Evolutionary conservation across 2,113 vertebrate species (phyloP), one percentile per base, ranked within the genome.

Genomic region (Brevimyrus niger): DNA sequence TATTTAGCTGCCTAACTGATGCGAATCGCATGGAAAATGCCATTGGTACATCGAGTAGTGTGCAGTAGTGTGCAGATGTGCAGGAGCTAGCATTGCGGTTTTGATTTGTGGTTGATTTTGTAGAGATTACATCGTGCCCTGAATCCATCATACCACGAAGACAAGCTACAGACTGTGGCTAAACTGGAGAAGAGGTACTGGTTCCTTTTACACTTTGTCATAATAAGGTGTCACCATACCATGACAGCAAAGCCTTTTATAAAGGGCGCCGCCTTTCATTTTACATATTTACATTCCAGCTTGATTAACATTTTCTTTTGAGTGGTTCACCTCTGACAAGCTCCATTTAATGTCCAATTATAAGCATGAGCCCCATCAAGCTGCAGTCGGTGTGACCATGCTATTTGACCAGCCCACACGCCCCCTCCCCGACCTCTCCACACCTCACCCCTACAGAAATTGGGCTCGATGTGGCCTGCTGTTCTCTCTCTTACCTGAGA

Each of bases 121-220:
- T 93, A 99, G 98, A 96, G 98, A 94, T 94, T 99, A 91, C 98
- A 99, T 89, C 96, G 97, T 90, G 98, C 98, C 88, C 94, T 99
- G 90, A 99, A 99, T 92, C 97, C 96, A 15, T 97, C 96, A 61
- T 97, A 98, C 94, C 95, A 87, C 89, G 97, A 99, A 69, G 98
- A 99, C 93, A 98, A 97, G 93, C 87, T 92, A 91, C 95, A 95
- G 58, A 98, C 97, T 90, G 94, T 96, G 88, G 96, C 97, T 90
- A 96, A 93, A 92, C 94, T 93, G 4, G 97, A 98, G 91, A 98
- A 97, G 92, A 99, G 97, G 98, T 99, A 96, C 91, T 21, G 88
- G 61, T 86, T 44, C 87, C 46, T 73, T 88, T 86, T 53, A n/a
- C 11, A 86, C 8, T n/a, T 21, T 35, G 46, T 42, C 85, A 42